phyloP scores from a whole-genome alignment of 2,113 vertebrate genomes.

The Hemicordylus capensis region DNA sequence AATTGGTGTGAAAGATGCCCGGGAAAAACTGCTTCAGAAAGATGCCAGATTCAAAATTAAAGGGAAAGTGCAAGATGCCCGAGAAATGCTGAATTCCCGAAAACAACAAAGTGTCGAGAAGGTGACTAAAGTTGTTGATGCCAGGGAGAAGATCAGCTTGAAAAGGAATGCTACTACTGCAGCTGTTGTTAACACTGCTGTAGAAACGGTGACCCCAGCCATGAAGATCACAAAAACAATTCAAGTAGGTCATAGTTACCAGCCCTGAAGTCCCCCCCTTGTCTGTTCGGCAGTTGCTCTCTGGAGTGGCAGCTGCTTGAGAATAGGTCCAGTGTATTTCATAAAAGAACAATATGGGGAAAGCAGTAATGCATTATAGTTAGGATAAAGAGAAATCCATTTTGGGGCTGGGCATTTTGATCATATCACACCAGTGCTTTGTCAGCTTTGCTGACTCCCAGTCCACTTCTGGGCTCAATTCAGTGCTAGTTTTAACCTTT shows the following conservation, averaged over 20 bases:
- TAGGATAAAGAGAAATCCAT: neutral
- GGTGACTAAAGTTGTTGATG: conserved; percentile 86
- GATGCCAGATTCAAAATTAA: conserved; percentile 94
- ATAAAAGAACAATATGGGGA: neutral
- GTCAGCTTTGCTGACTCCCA: too few species aligned
- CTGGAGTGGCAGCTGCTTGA: fast-evolving
- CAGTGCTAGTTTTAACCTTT: too few species aligned
- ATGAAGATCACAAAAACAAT: conserved; percentile 97
- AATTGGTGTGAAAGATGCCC: conserved; percentile 90
- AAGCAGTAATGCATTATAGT: neutral
- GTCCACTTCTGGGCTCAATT: too few species aligned
- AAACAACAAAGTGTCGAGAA: conserved; percentile 82
- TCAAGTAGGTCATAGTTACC: conserved; percentile 80
- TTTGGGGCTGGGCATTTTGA: too few species aligned
- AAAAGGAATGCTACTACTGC: conserved; percentile 83
- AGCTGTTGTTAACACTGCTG: conserved; percentile 65
- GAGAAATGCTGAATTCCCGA: conserved; percentile 94
- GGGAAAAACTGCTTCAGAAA: conserved; percentile 91
- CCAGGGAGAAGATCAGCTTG: conserved; percentile 91
- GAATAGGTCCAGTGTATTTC: neutral
- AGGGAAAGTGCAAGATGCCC: conserved; percentile 90
- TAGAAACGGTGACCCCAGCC: conserved; percentile 73
- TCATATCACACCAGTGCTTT: too few species aligned
- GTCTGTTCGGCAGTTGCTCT: neutral
- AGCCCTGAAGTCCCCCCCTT: neutral